phyloP scores from a whole-genome alignment of 2,797 vertebrate genomes.

The Protonibea diacanthus region DNA sequence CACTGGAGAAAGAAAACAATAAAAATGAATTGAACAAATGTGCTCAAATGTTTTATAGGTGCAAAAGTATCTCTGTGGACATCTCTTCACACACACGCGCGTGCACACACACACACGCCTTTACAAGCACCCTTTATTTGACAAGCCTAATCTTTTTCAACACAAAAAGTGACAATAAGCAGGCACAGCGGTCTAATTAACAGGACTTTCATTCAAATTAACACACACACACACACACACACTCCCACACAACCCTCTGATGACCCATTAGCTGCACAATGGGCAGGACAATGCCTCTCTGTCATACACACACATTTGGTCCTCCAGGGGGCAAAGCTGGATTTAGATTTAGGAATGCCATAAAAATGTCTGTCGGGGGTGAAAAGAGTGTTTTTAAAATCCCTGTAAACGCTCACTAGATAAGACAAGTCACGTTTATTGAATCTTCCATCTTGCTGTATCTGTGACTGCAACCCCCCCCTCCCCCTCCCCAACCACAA shows the following conservation, averaged over 20 bases:
- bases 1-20: neutral
- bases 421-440: slow-evolving; percentile 61
- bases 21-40: neutral
- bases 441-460: slow-evolving; percentile 48
- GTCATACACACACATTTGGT: slow-evolving; percentile 49
- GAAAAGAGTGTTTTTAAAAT: slow-evolving; percentile 41
- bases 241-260: slow-evolving; percentile 65
- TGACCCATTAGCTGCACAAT: slow-evolving; percentile 81
- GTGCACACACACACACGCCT: slow-evolving; percentile 12
- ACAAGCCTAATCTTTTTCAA: slow-evolving; percentile 73
- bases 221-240: slow-evolving; percentile 50
- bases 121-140: slow-evolving; percentile 69
- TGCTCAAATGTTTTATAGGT: neutral
- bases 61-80: slow-evolving; percentile 28
- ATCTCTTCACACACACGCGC: slow-evolving; percentile 18
- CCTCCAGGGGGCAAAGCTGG: slow-evolving; percentile 58
- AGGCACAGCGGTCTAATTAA: slow-evolving; percentile 76
- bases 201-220: slow-evolving; percentile 75
- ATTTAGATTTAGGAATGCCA: slow-evolving; percentile 68
- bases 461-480: slow-evolving; percentile 27
- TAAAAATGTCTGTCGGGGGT: slow-evolving; percentile 56
- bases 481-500: neutral
- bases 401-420: slow-evolving; percentile 40
- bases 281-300: slow-evolving; percentile 66
- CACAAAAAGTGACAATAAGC: slow-evolving; percentile 76